These are phyloP conservation scores for Drosophila dunni DNA, from an alignment of 1,140 invertebrate genomes.

Conservation along the genomic window DNA sequence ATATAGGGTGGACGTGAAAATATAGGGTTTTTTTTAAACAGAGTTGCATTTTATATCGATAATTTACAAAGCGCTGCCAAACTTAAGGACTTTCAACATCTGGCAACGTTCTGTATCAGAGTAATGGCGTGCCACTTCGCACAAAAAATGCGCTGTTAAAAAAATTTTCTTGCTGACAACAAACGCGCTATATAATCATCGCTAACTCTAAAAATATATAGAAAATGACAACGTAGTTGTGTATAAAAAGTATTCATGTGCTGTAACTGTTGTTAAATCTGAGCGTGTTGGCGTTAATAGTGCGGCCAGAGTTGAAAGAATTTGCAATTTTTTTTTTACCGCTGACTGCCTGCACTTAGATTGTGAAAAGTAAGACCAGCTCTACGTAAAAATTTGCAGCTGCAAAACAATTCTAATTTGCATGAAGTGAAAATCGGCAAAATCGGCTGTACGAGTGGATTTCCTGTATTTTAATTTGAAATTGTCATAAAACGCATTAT, in stretches of 20 bases:
- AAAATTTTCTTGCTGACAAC: slow-evolving; percentile 59
- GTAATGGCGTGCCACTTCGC: slow-evolving; percentile 73
- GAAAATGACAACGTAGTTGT: slow-evolving; percentile 53
- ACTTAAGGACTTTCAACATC: not conserved
- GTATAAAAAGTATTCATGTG: slow-evolving; percentile 10
- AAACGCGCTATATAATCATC: slow-evolving; percentile 41
- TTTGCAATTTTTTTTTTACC: slow-evolving; percentile 52
- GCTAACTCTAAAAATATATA: slow-evolving; percentile 25
- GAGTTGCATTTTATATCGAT: not conserved
- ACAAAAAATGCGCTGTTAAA: slow-evolving; percentile 59
- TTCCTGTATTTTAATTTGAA: slow-evolving; percentile 7
- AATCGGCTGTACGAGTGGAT: not conserved
- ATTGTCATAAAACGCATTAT: slow-evolving; percentile 19
- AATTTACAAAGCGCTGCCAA: slow-evolving; percentile 12
- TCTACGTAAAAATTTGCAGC: slow-evolving; percentile 48
- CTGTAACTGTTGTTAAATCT: slow-evolving; percentile 26
- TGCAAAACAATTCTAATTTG: slow-evolving; percentile 29
- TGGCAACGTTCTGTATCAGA: slow-evolving; percentile 37
- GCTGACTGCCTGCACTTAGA: slow-evolving; percentile 38
- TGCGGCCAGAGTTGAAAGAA: slow-evolving; percentile 34
- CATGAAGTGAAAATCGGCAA: slow-evolving; percentile 25
- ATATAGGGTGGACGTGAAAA: no score
- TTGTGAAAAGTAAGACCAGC: slow-evolving; percentile 57
- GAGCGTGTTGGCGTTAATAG: slow-evolving; percentile 16
- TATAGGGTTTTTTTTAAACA: no score